Conservation (phyloP, 2,888 invertebrate genomes). For the Gonocerus acuteangulatus region DNA sequence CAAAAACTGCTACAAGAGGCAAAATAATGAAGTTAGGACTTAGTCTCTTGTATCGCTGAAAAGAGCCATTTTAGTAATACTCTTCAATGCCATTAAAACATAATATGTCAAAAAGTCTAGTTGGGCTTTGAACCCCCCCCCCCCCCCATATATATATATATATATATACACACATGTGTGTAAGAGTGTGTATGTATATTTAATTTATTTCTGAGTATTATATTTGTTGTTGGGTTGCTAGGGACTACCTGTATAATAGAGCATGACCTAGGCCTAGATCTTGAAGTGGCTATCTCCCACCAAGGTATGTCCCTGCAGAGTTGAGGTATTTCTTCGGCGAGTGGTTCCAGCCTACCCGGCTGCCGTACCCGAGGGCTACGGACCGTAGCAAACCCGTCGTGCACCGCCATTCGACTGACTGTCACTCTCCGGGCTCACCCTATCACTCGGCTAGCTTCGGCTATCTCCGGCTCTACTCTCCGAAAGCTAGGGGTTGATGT, state of each 20-base stretch:
- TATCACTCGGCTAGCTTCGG: background rate
- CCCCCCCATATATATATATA: too few species aligned
- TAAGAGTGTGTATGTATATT: background rate
- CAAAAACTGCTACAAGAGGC: too few species aligned
- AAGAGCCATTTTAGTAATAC: too few species aligned
- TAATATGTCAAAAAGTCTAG: too few species aligned
- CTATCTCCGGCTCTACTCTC: background rate
- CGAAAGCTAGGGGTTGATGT: too few species aligned
- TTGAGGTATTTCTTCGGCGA: slow-evolving; percentile 42
- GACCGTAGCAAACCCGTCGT: slow-evolving; percentile 84
- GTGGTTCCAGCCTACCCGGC: slow-evolving; percentile 48
- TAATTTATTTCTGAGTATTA: background rate
- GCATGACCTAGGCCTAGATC: slow-evolving; percentile 64
- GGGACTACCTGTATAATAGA: slow-evolving; percentile 32
- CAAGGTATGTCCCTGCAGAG: slow-evolving; percentile 65
- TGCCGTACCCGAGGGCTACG: slow-evolving; percentile 43
- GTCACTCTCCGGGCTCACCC: background rate
- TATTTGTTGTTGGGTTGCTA: too few species aligned
- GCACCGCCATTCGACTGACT: slow-evolving; percentile 44
- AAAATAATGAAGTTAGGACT: too few species aligned
- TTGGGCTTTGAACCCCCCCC: too few species aligned
- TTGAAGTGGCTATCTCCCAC: slow-evolving; percentile 79
- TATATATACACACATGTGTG: too few species aligned
- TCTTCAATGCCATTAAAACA: too few species aligned
- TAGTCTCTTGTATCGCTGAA: too few species aligned